Evolutionary conservation across 2,113 vertebrate genomes (phyloP), one percentile per base, ranked within the genome.

Genomic region (Brachypodius melanocephalos): DNA sequence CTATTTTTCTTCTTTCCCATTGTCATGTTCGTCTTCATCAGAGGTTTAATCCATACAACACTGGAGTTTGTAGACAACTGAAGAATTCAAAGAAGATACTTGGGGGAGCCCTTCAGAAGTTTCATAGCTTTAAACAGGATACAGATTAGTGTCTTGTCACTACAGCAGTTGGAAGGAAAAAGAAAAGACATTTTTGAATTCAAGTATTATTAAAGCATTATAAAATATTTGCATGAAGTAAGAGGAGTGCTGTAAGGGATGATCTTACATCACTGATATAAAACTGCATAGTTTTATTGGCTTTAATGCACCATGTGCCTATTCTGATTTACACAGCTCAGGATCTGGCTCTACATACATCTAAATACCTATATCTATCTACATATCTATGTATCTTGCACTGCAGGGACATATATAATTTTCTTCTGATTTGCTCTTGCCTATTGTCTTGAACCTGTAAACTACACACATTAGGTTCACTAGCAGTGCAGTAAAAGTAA

Each of bases 11-110:
- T 86, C 91, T 96, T 79, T 80, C 75, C 77, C 57, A 45, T 90
- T 96, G 92, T 82, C 58, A 21, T 55, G 38, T 85, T 95, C 42
- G 61, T 91, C 75, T 88, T 96, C 93, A 93, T 82, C 76, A 72
- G 74, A 89, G 36, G 14, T 88, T 95, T 85, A 85, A 95, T 95
- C 79, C 66, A 32, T 28, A 24, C 9, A 84, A 63, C 48, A 65
- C 73, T 49, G 71, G 68, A 49, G 52, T 85, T 83, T 93, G 91
- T 75, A 88, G 63, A 34, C 51, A 88, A 49, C 89, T 68, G 49
- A 68, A 75, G 73, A 88, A 78, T 38, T 66, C 74, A 78, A 80
- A 89, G 75, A 55, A 29, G 14, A 34, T 29, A 17, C 2, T 3
- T 40, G 43, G 42, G 38, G 36, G 24, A 88, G 65, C 24, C 21